A percentile compares a stretch with the other conserved stretches of the same genome.
Conservation (phyloP, 2,797 vertebrate genomes). For the Enteromius radiatus region DNA sequence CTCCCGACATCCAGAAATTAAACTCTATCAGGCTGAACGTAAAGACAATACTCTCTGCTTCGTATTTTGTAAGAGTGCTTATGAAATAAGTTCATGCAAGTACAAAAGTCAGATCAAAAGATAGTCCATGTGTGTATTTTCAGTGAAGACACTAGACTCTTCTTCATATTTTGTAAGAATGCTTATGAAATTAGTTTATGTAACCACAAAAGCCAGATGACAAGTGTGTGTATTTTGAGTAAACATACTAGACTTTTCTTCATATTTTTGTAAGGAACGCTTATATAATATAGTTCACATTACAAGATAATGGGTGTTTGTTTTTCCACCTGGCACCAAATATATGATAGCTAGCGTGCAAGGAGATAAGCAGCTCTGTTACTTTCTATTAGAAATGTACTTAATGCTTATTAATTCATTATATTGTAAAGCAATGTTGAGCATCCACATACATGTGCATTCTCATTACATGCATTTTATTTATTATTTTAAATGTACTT, state of each 20-base stretch:
- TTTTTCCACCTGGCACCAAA: not conserved
- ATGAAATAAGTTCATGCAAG: not conserved
- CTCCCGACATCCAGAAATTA: not conserved
- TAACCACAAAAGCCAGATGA: not conserved
- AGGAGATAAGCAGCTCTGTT: not conserved
- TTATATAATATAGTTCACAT: not conserved
- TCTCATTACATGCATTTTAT: not conserved
- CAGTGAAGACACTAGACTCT: not conserved
- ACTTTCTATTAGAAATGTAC: not conserved
- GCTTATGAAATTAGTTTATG: not conserved
- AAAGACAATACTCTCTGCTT: not conserved
- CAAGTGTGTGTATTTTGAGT: not conserved
- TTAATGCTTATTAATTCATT: not conserved
- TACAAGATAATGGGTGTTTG: not conserved
- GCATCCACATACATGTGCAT: not conserved
- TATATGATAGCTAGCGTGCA: not conserved
- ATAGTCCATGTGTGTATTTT: not conserved
- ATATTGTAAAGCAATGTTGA: not conserved
- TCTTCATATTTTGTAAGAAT: not conserved
- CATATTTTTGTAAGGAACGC: not conserved
- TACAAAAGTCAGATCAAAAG: not conserved
- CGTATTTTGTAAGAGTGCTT: not conserved
- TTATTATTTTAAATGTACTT: not conserved
- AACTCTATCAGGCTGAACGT: not conserved
- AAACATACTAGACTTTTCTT: not conserved